These are phyloP conservation scores for Pseudotriccus pelzelni DNA, from an alignment of 2,797 vertebrate genomes.

Conservation along the genomic window DNA sequence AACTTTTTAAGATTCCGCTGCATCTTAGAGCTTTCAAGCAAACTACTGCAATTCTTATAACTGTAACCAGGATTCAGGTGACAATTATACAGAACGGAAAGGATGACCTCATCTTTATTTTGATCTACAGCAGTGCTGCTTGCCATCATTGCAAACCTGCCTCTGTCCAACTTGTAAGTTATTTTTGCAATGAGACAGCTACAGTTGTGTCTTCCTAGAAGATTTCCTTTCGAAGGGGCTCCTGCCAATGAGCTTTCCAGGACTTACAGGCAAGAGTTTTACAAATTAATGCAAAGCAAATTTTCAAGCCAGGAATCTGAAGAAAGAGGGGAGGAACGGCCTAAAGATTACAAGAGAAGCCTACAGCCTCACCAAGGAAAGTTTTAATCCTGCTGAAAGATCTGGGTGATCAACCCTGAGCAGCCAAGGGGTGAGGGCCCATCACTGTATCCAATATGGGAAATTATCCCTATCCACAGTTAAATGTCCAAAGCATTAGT, in stretches of 20 bases:
- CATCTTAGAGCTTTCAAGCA: neutral
- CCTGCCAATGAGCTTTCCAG: neutral
- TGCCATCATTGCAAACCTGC: neutral
- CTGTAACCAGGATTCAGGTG: neutral
- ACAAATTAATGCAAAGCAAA: neutral
- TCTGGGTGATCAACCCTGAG: neutral
- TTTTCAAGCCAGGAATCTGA: neutral
- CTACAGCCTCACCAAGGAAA: neutral
- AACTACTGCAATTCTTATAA: neutral
- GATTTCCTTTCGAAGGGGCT: neutral
- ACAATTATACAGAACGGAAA: neutral
- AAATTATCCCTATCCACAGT: neutral
- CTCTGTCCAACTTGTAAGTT: neutral
- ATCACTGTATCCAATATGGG: accelerated
- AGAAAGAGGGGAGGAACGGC: neutral
- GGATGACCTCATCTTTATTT: neutral
- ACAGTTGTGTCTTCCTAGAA: neutral
- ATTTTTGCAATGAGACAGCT: neutral
- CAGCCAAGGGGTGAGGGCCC: neutral
- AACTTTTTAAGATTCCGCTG: neutral
- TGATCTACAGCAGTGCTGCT: neutral
- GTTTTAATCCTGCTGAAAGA: neutral
- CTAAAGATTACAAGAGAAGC: neutral
- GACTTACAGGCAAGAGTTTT: neutral
- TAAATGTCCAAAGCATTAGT: neutral